Evolutionary conservation across 64 coral and sea anemone genomes (phyloP), one percentile per base, ranked within the genome.

Genomic region (Montipora cactus): DNA sequence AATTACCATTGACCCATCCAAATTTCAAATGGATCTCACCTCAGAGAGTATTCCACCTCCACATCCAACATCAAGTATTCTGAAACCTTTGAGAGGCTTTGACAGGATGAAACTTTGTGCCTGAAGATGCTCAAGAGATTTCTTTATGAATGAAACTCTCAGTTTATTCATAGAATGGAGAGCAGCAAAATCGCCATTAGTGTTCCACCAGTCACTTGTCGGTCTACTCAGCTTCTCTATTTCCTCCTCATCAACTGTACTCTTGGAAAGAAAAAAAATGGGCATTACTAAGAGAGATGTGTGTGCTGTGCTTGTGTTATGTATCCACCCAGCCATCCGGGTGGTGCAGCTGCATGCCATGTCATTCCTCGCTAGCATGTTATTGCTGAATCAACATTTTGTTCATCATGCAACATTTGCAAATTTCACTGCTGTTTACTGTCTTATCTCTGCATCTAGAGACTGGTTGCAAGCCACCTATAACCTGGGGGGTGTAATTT

Each of bases 111-210:
- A 4, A 20, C 57, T 67, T 14, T 87, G 9, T 0, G 51, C 68
- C 28, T 88, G 67, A 45, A 75, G 79, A 70, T 89, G 79, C 4
- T 76, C 78, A 68, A 99, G 86, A 74, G 89, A 53, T 75, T 89
- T 96, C 48, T 91, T 94, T n/a, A 99, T 92, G 16, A 96, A 96
- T 11, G 95, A 84, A 8, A 99, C 98, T 61, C 98, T 79, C 3
- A 99, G 48, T 59, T 75, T 99, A 81, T 99, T 99, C 98, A 99
- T 99, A 11, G 98, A 67, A 47, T 99, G 98, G 14, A 99, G 86
- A 75, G 98, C 95, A 47, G 68, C 64, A 83, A 99, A 96, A 20
- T 96, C 95, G 12, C 98, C 98, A 90, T 92, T 94, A 8, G 79
- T 50, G 46, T 95, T 87, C 98, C 98, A 99, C 92, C 95, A 99